phyloP scores from a whole-genome alignment of 2,888 invertebrate genomes.

The Lasioglossum malachurum region DNA sequence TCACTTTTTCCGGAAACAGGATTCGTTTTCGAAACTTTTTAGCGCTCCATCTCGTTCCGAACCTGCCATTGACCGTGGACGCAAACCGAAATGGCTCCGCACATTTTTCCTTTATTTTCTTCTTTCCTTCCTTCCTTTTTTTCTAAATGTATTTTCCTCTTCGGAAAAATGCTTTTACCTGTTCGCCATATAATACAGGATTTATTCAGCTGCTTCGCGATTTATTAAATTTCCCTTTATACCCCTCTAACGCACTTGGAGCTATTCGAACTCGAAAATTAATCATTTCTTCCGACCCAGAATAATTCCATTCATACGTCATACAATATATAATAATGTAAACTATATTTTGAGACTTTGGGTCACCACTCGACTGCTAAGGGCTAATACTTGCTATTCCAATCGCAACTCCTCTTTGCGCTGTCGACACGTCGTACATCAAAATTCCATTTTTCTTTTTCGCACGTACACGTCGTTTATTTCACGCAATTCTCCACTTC shows the following conservation, averaged over 20 bases:
- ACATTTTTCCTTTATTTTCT: neutral
- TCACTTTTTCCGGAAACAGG: slow-evolving; percentile 7
- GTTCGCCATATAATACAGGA: neutral
- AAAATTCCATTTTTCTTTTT: neutral
- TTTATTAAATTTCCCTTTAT: neutral
- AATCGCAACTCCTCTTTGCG: neutral
- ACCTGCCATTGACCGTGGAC: neutral
- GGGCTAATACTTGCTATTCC: neutral
- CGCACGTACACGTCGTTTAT: neutral
- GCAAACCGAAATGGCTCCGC: neutral
- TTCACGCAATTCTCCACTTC: neutral
- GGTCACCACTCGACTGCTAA: too few relatives aligned
- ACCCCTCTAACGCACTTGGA: neutral
- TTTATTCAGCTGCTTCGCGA: neutral
- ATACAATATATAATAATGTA: too few relatives aligned
- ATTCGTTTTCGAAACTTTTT: slow-evolving; percentile 9
- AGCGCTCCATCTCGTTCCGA: neutral
- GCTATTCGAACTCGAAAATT: too few relatives aligned
- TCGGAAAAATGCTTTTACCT: neutral
- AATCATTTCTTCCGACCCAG: too few relatives aligned
- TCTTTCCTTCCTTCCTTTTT: neutral
- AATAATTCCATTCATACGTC: too few relatives aligned
- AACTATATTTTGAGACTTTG: too few relatives aligned
- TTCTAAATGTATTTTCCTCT: neutral
- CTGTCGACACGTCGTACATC: neutral